phyloP scores from a whole-genome alignment of 2,113 vertebrate species.

The Trematocara macrostoma region DNA sequence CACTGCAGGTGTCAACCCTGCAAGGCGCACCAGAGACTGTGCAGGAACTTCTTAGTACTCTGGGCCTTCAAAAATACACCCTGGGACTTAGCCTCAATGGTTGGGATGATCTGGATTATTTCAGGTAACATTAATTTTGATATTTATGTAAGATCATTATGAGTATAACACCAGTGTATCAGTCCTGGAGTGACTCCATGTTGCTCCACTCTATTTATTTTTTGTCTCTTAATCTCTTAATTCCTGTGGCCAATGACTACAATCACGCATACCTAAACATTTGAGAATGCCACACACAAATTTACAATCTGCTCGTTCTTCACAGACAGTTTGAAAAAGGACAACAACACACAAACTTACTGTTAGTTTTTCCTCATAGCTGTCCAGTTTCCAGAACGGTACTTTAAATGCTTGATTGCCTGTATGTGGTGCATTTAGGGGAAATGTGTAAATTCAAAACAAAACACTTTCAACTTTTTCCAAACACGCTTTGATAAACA shows the following conservation, averaged over 20 bases:
- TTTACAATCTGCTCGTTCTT: no score
- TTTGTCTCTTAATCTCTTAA: not conserved
- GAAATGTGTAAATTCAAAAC: not conserved
- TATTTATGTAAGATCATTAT: not conserved
- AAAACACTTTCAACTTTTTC: not conserved
- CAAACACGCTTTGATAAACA: not conserved
- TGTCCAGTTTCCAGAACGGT: not conserved
- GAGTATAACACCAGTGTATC: not conserved
- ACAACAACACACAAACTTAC: not conserved
- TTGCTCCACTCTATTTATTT: not conserved
- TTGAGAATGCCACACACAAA: not conserved
- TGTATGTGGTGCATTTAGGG: not conserved
- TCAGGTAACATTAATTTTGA: slow-evolving; percentile 61
- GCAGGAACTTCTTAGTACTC: slow-evolving; percentile 55
- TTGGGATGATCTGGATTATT: slow-evolving; percentile 76
- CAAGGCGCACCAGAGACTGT: slow-evolving; percentile 70
- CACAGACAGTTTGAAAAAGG: not conserved
- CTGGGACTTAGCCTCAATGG: slow-evolving; percentile 71
- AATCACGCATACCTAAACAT: not conserved
- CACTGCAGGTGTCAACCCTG: slow-evolving; percentile 63
- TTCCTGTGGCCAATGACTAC: not conserved
- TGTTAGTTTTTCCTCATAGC: not conserved
- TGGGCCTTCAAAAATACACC: slow-evolving; percentile 69
- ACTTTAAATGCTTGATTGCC: not conserved
- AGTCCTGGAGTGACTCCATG: not conserved